These are phyloP conservation scores for Leptopilina clavipes DNA, from an alignment of 1,140 invertebrate genomes.

Conservation along the genomic window DNA sequence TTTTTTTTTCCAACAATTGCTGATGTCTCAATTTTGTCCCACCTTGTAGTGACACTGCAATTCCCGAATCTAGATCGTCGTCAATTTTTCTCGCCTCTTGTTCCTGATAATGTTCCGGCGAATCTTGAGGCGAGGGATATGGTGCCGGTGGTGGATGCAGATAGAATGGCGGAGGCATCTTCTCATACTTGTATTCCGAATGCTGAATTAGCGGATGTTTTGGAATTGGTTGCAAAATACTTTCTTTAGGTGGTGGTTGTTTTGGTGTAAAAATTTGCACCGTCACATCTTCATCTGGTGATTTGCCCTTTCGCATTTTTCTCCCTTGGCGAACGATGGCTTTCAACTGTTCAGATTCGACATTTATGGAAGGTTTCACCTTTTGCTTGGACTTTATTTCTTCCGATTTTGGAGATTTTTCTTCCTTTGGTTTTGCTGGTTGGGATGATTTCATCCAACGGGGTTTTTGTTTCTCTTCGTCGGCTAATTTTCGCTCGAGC, in stretches of 20 bases:
- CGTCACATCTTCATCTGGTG: conserved; percentile 59
- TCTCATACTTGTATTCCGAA: conserved; percentile 84
- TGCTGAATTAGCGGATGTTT: conserved; percentile 83
- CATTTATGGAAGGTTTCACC: conserved; percentile 68
- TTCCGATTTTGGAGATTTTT: conserved; percentile 53
- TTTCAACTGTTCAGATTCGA: conserved; percentile 72
- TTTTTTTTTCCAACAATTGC: conserved; percentile 91
- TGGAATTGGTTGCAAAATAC: conserved; percentile 42
- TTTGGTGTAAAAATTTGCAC: conserved; percentile 68
- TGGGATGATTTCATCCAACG: conserved; percentile 60
- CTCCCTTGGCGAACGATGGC: conserved; percentile 70
- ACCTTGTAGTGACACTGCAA: conserved; percentile 80
- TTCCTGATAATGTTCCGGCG: conserved; percentile 58
- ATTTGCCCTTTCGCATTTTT: conserved; percentile 60
- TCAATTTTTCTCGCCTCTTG: conserved; percentile 65
- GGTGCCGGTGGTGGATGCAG: conserved; percentile 80
- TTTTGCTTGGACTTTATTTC: conserved; percentile 57
- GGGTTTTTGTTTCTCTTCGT: conserved; percentile 62
- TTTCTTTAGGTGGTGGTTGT: conserved; percentile 44
- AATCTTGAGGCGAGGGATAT: conserved; percentile 77
- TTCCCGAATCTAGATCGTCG: conserved; percentile 84
- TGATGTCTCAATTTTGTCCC: conserved; percentile 74
- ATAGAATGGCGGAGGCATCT: conserved; percentile 78
- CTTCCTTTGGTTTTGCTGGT: conserved; percentile 45
- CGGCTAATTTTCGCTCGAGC: conserved; percentile 57